Base-by-base conservation (phyloP, 2,888 invertebrate genomes). In the Sinodicranocentrus sp. region DNA sequence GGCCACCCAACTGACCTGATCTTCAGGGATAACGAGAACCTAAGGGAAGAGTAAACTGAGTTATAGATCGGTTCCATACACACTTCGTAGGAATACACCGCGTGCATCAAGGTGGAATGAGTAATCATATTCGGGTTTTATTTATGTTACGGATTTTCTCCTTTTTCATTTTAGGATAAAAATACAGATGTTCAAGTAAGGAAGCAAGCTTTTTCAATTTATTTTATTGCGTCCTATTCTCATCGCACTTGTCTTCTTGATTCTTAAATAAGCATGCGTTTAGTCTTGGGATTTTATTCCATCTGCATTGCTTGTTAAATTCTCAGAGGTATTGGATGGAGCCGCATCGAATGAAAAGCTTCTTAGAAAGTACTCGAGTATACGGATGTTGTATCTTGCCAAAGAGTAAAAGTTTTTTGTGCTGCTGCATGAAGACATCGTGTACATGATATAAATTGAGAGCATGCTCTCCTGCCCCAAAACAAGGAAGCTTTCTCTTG, bases 1-100 rank as follows among this genome's bases (percentile, higher is more conserved):
- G 1, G 94, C 93, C 25, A 94, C 92, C 96, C 96, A 96, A 70
- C 92, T 91, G 0, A 93, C 91, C 23, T 91, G 91, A 19, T 93
- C 93, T 52, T 90, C 89, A 54, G 89, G 88, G 26, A 91, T 87
- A 10, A 89, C 88, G 85, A 76, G 86, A 23, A 79, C 89, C 89
- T 80, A 87, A 61, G 71, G 43, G 67, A 70, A 70, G 44, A 71
- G 33, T 59, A 67, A 72, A 54, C 10, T 59, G 5, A 21, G 25
- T 13, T 21, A 59, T 59, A 6, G 6, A 59, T 15, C 19, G 2
- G 39, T 52, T 52, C n/a, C 52, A 19, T 52, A 10, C 6, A 19
- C 6, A n/a, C 52, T 17, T 52, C 23, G 2, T 21, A 57, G 23
- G 57, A 57, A 21, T 1, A 23, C 10, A 59, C 13, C 21, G 13